Percentiles rank a stretch among this genome's conserved stretches.
Conservation (phyloP, 1,140 invertebrate genomes). For the Rhynchophorus ferrugineus region DNA sequence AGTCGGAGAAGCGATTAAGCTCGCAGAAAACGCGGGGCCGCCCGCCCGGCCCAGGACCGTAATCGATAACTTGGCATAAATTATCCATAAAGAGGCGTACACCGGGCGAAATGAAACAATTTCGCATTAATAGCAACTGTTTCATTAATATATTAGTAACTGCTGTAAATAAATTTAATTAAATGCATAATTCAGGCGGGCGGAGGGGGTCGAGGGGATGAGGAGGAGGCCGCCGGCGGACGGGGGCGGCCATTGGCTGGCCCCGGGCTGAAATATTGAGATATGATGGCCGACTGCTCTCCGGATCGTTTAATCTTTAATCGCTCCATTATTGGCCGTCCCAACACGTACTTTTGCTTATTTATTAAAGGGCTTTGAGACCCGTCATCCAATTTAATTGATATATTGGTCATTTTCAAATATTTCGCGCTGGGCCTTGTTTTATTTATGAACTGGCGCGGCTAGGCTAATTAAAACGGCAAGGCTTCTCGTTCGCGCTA, state of each 20-base stretch:
- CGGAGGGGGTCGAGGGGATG: background rate
- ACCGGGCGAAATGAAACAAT: conserved; percentile 28
- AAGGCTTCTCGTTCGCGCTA: too few relatives aligned
- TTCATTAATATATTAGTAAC: conserved; percentile 34
- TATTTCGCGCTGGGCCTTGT: background rate
- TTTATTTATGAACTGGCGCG: too few relatives aligned
- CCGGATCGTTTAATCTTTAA: conserved; percentile 26
- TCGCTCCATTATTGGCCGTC: conserved; percentile 23
- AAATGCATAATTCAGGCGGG: conserved; percentile 29
- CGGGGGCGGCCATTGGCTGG: background rate
- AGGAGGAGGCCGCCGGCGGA: background rate
- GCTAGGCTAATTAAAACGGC: too few relatives aligned
- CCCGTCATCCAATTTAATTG: conserved; percentile 13
- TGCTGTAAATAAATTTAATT: conserved; percentile 33
- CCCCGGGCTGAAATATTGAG: conserved; percentile 15
- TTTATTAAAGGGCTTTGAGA: conserved; percentile 20
- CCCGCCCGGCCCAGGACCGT: background rate
- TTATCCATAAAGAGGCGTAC: conserved; percentile 26
- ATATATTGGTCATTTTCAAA: conserved; percentile 15
- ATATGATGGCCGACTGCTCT: conserved; percentile 18
- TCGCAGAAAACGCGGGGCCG: conserved; percentile 8
- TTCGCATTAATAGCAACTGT: conserved; percentile 33
- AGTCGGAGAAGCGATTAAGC: too few relatives aligned
- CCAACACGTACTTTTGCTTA: conserved; percentile 21
- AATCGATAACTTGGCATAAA: conserved; percentile 26